phyloP scores from a whole-genome alignment of 2,113 vertebrate species.

The Macquaria australasica region DNA sequence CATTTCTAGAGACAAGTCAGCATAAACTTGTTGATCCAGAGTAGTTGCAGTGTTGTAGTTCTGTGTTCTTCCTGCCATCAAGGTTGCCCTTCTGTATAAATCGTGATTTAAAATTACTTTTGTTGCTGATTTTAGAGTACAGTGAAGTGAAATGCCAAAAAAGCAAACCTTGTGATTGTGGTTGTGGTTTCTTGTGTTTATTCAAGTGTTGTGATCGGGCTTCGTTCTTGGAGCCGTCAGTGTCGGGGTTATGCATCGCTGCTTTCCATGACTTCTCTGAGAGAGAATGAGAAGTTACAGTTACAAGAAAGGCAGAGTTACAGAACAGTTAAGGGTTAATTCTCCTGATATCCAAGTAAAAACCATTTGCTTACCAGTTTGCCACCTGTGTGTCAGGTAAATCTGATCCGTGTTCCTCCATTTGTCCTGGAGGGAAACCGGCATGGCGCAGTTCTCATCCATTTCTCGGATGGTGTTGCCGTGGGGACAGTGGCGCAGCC shows the following conservation, averaged over 20 bases:
- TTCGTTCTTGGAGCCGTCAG: slow-evolving; percentile 51
- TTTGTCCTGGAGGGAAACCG: slow-evolving; percentile 33
- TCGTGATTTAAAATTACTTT: too few relatives aligned
- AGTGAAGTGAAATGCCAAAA: background rate
- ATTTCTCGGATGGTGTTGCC: slow-evolving; percentile 54
- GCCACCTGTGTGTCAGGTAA: slow-evolving; percentile 48
- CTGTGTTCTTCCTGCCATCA: background rate
- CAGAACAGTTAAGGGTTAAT: background rate
- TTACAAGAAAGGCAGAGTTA: background rate
- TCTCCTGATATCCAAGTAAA: background rate
- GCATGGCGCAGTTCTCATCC: slow-evolving; percentile 62
- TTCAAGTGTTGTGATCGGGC: slow-evolving; percentile 65
- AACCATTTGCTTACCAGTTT: slow-evolving; percentile 59
- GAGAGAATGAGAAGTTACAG: background rate
- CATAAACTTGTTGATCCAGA: too few relatives aligned
- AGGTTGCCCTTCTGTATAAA: background rate
- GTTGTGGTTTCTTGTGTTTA: slow-evolving; percentile 70
- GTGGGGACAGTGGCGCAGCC: slow-evolving; percentile 41
- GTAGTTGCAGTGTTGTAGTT: too few relatives aligned
- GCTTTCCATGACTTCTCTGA: slow-evolving; percentile 71
- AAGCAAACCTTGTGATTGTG: slow-evolving; percentile 70
- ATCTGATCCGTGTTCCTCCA: slow-evolving; percentile 55
- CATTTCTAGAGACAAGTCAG: too few relatives aligned
- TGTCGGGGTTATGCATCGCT: slow-evolving; percentile 19
- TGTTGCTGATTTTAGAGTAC: too few relatives aligned